These are phyloP conservation scores for Hololepta plana DNA, from an alignment of 2,888 invertebrate genomes.

Conservation along the genomic window DNA sequence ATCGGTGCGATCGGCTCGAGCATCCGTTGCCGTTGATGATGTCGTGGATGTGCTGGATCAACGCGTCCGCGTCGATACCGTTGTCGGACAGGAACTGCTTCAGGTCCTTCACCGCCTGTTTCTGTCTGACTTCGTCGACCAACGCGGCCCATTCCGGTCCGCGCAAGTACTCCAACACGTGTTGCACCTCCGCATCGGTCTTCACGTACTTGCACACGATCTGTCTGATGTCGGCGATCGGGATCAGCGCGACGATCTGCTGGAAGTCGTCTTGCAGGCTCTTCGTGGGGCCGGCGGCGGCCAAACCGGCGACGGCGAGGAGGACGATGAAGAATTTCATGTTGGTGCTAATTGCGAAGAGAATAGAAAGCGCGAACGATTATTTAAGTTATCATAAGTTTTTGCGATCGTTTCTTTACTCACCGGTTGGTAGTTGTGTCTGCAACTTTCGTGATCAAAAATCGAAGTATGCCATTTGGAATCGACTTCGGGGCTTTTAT, in stretches of 20 bases:
- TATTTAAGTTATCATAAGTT: too few species aligned
- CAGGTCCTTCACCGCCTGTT: constrained; percentile 10
- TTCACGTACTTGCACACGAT: constrained; percentile 11
- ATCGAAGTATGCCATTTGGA: too few species aligned
- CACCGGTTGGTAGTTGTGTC: too few species aligned
- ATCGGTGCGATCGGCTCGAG: background rate
- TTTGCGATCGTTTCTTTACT: too few species aligned
- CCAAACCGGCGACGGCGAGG: too few species aligned
- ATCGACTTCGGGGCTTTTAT: too few species aligned
- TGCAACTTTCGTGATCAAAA: too few species aligned
- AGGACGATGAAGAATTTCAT: too few species aligned
- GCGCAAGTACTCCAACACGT: constrained; percentile 13
- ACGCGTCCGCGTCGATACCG: constrained; percentile 10
- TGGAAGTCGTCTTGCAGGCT: constrained; percentile 9
- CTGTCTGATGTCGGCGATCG: constrained; percentile 11
- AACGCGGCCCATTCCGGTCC: constrained; percentile 12
- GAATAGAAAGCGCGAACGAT: too few species aligned
- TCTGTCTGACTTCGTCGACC: constrained; percentile 7
- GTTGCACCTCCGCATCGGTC: constrained; percentile 13
- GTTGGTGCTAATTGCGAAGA: too few species aligned
- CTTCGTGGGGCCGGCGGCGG: constrained; percentile 2
- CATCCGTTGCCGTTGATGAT: constrained; percentile 7
- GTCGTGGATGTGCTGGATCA: constrained; percentile 8
- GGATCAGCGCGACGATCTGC: constrained; percentile 12
- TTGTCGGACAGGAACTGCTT: constrained; percentile 10